Evolutionary conservation across 2,888 invertebrate species (phyloP), one percentile per base, ranked within the genome.

Genomic region (Oscheius sp.): DNA sequence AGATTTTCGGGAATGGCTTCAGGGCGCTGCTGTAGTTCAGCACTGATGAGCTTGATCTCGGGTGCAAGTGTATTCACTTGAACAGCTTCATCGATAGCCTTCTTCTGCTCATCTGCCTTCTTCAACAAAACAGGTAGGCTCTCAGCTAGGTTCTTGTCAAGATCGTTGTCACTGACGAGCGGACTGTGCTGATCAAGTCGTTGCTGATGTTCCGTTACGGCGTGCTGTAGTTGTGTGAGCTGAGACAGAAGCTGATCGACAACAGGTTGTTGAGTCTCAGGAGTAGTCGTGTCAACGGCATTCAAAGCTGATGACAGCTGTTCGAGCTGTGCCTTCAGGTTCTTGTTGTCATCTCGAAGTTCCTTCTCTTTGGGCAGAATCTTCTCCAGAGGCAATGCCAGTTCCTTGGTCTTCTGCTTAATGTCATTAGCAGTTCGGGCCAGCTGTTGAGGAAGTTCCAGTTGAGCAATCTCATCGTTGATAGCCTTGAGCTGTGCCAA

Each of bases 61-160:
- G 81, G 81, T 50, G 77, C 77, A 47, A 80, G 60, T 42, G 72
- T 72, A 50, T 75, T 71, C 66, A 79, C 65, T 71, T 70, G 70
- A 29, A 70, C 77, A 32, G 76, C 74, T 35, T 74, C 76, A 68
- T 62, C 74, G 53, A 76, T 71, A 37, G 72, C 70, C 47, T 70
- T 65, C 42, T 74, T 70, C 29, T 32, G 21, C 72, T 77, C 79
- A 51, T 76, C 77, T 2, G 29, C 21, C 21, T 21, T 55, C 55
- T 55, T 21, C 29, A 32, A 29, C 55, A 55, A 5, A 13, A 21
- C 55, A 5, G 59, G 37, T n/a, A 59, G 11, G 11, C 10, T 13
- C 1, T 76, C 75, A 48, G 75, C 71, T 50, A 79, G 74, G 59
- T 66, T 58, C 57, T 32, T 59, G 59, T 59, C 37, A 32, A 59